A percentile compares a stretch with the other conserved stretches of the same genome.
These are phyloP conservation scores for Microcebus lehilahytsara DNA, from an alignment of 2,113 vertebrate genomes.

Conservation along the genomic window DNA sequence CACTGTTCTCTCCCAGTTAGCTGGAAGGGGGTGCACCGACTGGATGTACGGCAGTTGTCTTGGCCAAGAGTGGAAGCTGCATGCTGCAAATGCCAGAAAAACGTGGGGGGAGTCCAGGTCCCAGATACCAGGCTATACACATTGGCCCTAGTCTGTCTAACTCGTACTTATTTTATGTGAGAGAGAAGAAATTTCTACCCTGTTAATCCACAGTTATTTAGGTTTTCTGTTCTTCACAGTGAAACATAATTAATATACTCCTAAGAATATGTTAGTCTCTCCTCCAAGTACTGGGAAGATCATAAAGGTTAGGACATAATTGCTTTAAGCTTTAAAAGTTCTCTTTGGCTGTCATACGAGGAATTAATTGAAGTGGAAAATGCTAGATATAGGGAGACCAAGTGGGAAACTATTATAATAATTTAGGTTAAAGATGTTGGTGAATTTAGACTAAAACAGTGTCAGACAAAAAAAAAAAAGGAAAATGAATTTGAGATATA, in stretches of 20 bases:
- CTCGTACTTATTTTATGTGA: neutral
- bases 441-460: constrained; percentile 25
- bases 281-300: neutral
- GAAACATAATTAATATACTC: neutral
- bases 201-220: neutral
- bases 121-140: neutral
- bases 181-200: neutral
- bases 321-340: neutral
- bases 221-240: neutral
- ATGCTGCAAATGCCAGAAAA: neutral
- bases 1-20: neutral
- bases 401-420: neutral
- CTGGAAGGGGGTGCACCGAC: neutral
- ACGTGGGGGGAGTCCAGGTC: neutral
- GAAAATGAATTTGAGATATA: neutral
- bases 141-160: neutral
- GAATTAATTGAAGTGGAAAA: neutral
- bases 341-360: neutral
- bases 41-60: neutral
- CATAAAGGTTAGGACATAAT: neutral
- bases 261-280: neutral
- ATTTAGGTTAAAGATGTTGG: constrained; percentile 14
- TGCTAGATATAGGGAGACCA: neutral
- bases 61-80: neutral
- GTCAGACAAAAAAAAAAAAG: constrained; percentile 31